These are phyloP conservation scores for Zosterops japonicus DNA, from an alignment of 2,113 vertebrate species.

Conservation along the genomic window DNA sequence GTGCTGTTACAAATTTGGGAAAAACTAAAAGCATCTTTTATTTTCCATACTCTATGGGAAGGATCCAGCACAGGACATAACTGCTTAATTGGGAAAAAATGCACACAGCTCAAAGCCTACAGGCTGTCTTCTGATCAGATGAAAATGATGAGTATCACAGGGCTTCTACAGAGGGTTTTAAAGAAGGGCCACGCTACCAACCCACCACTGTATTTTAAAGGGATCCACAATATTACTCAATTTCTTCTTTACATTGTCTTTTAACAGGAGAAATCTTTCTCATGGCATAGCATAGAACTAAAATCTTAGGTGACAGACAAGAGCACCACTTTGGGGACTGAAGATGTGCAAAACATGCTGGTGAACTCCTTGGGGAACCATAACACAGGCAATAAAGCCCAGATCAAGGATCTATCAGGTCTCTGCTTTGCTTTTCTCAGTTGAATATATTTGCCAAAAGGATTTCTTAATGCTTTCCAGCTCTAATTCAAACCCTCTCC, in stretches of 20 bases:
- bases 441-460: neutral
- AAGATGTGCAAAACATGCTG: neutral
- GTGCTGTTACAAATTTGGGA: neutral
- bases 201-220: neutral
- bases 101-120: neutral
- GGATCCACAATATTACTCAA: neutral
- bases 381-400: neutral
- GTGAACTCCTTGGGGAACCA: neutral
- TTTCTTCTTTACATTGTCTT: neutral
- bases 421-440: neutral
- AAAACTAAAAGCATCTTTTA: neutral
- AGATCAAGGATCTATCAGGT: neutral
- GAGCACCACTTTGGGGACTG: neutral
- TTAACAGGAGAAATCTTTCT: neutral
- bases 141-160: neutral
- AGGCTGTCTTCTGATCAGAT: neutral
- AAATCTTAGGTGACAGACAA: neutral
- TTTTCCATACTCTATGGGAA: neutral
- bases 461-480: neutral
- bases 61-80: neutral
- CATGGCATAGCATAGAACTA: neutral
- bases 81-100: neutral
- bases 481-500: neutral
- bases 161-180: neutral
- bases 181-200: neutral